Evolutionary conservation across 2,113 vertebrate species (phyloP), one percentile per base, ranked within the genome.

Genomic region (Malurus elegans): DNA sequence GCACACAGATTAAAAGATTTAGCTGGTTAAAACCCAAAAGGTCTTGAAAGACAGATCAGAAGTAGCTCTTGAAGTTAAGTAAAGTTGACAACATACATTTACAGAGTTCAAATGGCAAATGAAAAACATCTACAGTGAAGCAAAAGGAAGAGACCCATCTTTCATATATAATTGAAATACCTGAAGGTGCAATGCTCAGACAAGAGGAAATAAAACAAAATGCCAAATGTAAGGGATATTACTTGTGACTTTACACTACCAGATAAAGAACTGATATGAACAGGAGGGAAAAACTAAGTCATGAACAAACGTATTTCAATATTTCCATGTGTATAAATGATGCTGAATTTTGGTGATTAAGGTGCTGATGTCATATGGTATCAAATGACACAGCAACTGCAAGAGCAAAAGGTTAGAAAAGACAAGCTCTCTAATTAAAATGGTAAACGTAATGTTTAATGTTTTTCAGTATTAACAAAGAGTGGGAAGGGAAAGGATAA

Each of bases 41-140:
- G 18, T 75, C 23, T 86, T 11, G 2, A 28, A 62, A 89, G 58
- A 82, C 56, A 92, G 51, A 69, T 67, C 2, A 7, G 36, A 71
- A 66, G 11, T 6, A 57, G 56, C 15, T 86, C 81, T 58, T 90
- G 87, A 93, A 93, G 84, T 65, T 90, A 82, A 94, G 40, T 65
- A 54, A 56, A 71, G 40, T 21, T 94, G 95, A 88, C 87, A 93
- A 44, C n/a, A 50, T 73, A n/a, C 40, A 81, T 95, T 95, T 93
- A 74, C 17, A 36, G 73, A 90, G 90, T 95, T 95, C 92, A 97
- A 82, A 84, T 82, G 79, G 42, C 54, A 95, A 74, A 82, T 69
- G 57, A 29, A 78, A 88, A 93, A 83, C 89, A 92, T 64, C 79
- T 48, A 76, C 47, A 53, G 48, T 57, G 66, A 87, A 81, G 72